Percentiles rank a stretch among this genome's conserved stretches.
Conservation (phyloP, 1,140 invertebrate genomes). For the Brachionus rubens region DNA sequence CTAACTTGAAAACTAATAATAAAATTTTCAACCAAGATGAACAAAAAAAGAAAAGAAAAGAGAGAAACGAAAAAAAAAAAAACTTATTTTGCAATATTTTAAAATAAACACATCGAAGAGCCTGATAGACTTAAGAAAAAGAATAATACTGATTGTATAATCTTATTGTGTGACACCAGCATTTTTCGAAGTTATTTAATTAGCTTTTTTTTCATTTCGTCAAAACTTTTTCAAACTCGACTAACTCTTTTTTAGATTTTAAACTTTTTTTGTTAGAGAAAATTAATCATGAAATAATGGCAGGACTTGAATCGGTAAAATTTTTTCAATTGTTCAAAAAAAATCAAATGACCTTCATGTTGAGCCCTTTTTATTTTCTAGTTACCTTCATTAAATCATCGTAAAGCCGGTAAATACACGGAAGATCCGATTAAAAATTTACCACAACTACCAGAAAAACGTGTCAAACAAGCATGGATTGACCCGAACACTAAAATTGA, state of each 20-base stretch:
- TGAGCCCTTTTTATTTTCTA: background rate
- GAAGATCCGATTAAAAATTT: slow-evolving; percentile 57
- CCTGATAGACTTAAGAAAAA: background rate
- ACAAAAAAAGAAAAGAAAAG: background rate
- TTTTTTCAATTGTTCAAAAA: background rate
- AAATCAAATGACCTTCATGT: too few species aligned
- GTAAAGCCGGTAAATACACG: slow-evolving; percentile 53
- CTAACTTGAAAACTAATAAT: background rate
- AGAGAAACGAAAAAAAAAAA: background rate
- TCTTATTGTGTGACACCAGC: too few species aligned
- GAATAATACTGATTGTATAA: too few species aligned
- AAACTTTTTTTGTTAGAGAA: background rate
- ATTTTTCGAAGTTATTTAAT: too few species aligned
- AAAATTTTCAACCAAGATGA: background rate
- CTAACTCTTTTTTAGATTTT: background rate
- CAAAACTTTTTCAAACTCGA: too few species aligned
- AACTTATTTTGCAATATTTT: slow-evolving; percentile 42
- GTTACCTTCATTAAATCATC: slow-evolving; percentile 4
- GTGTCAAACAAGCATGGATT: slow-evolving; percentile 56
- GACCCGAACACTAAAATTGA: slow-evolving; percentile 22
- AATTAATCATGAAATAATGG: slow-evolving; percentile 21
- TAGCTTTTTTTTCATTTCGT: too few species aligned
- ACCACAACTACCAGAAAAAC: slow-evolving; percentile 57
- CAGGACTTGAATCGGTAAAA: slow-evolving; percentile 28
- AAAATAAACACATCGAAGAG: background rate